Base-by-base conservation (phyloP, 2,888 invertebrate genomes). In the Calliphora vomitoria region DNA sequence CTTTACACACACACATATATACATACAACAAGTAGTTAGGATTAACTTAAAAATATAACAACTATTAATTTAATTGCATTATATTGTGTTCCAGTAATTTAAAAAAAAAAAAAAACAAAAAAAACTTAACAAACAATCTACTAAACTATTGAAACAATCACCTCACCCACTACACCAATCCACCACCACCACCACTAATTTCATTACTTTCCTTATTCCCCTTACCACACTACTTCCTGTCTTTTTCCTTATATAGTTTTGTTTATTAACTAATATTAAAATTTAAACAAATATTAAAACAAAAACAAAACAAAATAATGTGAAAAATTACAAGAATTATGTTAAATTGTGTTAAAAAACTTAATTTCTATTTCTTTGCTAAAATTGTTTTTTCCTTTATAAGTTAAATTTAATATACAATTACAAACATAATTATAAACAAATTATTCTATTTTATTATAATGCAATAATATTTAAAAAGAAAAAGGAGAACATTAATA, bases 391-490 rank as follows among this genome's bases (percentile, higher is more conserved):
- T 53, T 69, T 31, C 20, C 35, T 58, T 41, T 44, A 25, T 81
- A 69, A 81, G 66, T 85, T 80, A 69, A 74, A 62, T 69, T 62
- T 66, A 68, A 62, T 60, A 76, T 53, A 69, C 47, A 60, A 68
- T 18, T 69, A 60, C 18, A 62, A 75, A 60, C 15, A 81, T 62
- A 79, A 74, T 62, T 55, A 44, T 53, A 84, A 83, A 85, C 20
- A 81, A 85, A 69, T 62, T 69, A 85, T 75, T 85, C n/a, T 81
- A 75, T 81, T 85, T 81, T 81, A 69, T 80, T 75, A 64, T 85
- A 85, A 76, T 85, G 85, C 80, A 85, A 85, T 85, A 85, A 81
- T 81, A 85, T 84, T 79, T 74, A 68, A 74, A 31, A 74, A 75
- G 47, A 79, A 78, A 50, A 72, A 35, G 15, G 47, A 74, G 13